Base-by-base conservation (phyloP, 2,797 vertebrate species). In the Microchirus variegatus region DNA sequence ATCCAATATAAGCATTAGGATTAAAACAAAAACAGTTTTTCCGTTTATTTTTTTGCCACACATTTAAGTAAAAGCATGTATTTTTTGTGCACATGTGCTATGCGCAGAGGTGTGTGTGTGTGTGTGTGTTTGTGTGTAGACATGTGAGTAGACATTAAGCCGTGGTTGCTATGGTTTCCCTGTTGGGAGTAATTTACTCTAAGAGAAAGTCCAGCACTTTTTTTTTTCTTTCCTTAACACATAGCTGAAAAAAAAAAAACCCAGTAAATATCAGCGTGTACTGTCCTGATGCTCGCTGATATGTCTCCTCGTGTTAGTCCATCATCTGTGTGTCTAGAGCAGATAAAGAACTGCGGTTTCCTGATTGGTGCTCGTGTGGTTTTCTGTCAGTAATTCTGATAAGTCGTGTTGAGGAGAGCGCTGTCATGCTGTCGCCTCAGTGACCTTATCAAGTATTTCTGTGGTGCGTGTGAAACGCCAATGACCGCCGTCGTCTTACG, bases 261-360 rank as follows among this genome's bases (percentile, higher is more conserved):
- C 6, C 31, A 31, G 22, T 22, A 22, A 31, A 31, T 31, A 7
- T 31, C 31, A 31, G 5, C 8, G 31, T 8, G 31, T 31, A 8
- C 31, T 31, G 31, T 31, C 31, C 31, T 31, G 5, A 31, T 31
- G 31, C 31, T 31, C 7, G 6, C 31, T 31, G 5, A 4, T 3
- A 31, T 31, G 4, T 31, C 31, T 31, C 31, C 31, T 31, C 22
- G 22, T 5, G 22, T 31, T 31, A n/a, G 0, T 5, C 1, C 2
- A 22, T 31, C 26, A 6, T 41, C 14, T 19, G 31, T 19, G 38
- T 70, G 67, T 18, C 9, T 18, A 12, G 5, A 31, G 31, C 31
- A 31, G 70, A 82, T 83, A 58, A 65, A 68, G 59, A 45, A 49
- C 42, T 59, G 59, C 58, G 78, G 79, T 75, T 89, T 90, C 77